Percentiles rank a stretch among this genome's conserved stretches.
Conservation (phyloP, 2,113 vertebrate species). For the Strigops habroptila region DNA sequence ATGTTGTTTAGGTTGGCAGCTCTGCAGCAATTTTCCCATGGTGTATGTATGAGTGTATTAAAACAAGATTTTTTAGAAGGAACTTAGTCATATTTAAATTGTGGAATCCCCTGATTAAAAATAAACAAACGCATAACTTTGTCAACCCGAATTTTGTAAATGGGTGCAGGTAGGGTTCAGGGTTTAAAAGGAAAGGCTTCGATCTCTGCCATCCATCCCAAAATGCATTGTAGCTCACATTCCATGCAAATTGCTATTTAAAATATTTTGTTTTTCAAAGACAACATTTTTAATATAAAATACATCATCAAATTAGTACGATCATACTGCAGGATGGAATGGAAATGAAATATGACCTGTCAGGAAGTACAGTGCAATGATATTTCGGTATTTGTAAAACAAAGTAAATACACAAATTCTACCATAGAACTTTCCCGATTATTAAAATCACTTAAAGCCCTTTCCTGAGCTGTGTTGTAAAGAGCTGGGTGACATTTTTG, state of each 20-base stretch:
- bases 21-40: background rate
- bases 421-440: conserved; percentile 29
- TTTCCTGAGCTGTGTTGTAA: conserved; percentile 51
- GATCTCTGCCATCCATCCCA: background rate
- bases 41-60: background rate
- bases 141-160: background rate
- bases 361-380: conserved; percentile 39
- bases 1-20: conserved; percentile 50
- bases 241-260: conserved; percentile 25
- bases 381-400: conserved; percentile 56
- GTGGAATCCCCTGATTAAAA: background rate
- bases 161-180: background rate
- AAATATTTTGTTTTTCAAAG: background rate
- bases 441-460: conserved; percentile 58
- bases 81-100: background rate
- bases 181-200: conserved; percentile 2
- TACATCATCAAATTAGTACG: conserved; percentile 35
- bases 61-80: conserved; percentile 29
- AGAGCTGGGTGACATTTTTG: conserved; percentile 63
- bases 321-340: background rate
- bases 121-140: background rate
- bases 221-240: background rate
- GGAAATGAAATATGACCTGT: conserved; percentile 48
- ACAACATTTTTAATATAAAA: conserved; percentile 27
- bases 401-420: conserved; percentile 59